Evolutionary conservation across 2,113 vertebrate genomes (phyloP), one percentile per base, ranked within the genome.

Genomic region (Bombycilla garrulus): DNA sequence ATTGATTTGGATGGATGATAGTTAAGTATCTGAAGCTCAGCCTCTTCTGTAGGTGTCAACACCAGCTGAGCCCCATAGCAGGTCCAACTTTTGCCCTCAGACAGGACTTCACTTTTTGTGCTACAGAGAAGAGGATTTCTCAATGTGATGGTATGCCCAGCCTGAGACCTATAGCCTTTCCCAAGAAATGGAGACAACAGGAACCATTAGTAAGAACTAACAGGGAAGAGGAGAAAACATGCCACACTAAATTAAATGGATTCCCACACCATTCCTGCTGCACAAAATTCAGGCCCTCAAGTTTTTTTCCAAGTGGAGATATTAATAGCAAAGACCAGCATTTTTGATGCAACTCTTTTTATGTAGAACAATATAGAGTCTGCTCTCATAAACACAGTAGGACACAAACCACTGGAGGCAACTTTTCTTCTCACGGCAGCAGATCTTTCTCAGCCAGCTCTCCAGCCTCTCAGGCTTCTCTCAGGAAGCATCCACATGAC

Each of bases 241-340:
- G 29, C 7, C 14, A 7, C 35, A 71, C 71, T 38, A 86, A 88
- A 97, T 83, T 77, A 77, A 90, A 90, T 1, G 4, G 80, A 80
- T 77, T 45, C 31, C 71, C 47, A 74, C 51, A 38, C 36, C 28
- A 60, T 78, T 60, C 64, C 80, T 86, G 38, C 67, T 73, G 67
- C 33, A 81, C 38, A 66, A 88, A 95, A 81, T 50, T 83, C 4
- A 5, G 69, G 22, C 72, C 62, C 33, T 88, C 57, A 58, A 73
- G 29, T 56, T 94, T 90, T 89, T 82, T 92, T 77, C 82, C 72
- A 72, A 92, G 65, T 42, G 15, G 61, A 76, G 81, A 53, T 89
- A 96, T 92, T 92, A 92, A 95, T 94, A 95, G 83, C 61, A 90
- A 87, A 95, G 58, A 54, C 45, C 29, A 73, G 19, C 20, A 67